Evolutionary conservation across 2,888 invertebrate genomes (phyloP).

Genomic region (Noctua janthina): DNA sequence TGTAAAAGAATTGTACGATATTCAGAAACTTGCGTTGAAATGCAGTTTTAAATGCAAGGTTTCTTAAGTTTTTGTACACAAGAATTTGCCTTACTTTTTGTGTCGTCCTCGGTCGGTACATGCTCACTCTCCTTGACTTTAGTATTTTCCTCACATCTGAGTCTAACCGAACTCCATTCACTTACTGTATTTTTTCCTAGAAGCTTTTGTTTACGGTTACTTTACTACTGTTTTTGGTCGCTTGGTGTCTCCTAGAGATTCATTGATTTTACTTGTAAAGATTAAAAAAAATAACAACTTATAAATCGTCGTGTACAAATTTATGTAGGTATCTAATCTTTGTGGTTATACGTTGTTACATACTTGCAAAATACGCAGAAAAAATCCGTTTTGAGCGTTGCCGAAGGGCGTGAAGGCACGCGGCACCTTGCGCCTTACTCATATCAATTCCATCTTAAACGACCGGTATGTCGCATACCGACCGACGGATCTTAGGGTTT

Average conservation of each 20-base stretch:
- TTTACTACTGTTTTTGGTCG: conserved; percentile 17
- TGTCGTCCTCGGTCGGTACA: conserved; percentile 24
- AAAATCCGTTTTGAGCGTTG: conserved; percentile 63
- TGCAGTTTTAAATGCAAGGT: conserved; percentile 43
- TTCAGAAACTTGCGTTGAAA: conserved; percentile 35
- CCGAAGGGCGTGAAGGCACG: conserved; percentile 83
- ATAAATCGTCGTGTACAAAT: background rate
- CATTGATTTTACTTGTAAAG: conserved; percentile 35
- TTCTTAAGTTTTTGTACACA: conserved; percentile 36
- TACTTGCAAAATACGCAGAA: conserved; percentile 54
- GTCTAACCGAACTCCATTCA: conserved; percentile 53
- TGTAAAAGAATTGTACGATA: conserved; percentile 37
- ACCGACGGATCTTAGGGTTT: conserved; percentile 68
- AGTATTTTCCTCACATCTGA: conserved; percentile 57
- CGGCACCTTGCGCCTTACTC: conserved; percentile 77
- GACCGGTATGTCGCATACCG: conserved; percentile 81
- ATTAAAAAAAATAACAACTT: background rate
- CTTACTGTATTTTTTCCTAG: conserved; percentile 64
- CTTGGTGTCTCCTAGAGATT: background rate
- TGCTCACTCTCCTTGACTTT: conserved; percentile 49
- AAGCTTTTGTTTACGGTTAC: conserved; percentile 53
- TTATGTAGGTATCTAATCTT: conserved; percentile 11
- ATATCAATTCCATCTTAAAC: conserved; percentile 84
- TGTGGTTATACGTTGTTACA: conserved; percentile 32
- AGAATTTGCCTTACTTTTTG: conserved; percentile 43